Evolutionary conservation across 2,113 vertebrate species (phyloP).

Genomic region (Aptenodytes patagonicus): DNA sequence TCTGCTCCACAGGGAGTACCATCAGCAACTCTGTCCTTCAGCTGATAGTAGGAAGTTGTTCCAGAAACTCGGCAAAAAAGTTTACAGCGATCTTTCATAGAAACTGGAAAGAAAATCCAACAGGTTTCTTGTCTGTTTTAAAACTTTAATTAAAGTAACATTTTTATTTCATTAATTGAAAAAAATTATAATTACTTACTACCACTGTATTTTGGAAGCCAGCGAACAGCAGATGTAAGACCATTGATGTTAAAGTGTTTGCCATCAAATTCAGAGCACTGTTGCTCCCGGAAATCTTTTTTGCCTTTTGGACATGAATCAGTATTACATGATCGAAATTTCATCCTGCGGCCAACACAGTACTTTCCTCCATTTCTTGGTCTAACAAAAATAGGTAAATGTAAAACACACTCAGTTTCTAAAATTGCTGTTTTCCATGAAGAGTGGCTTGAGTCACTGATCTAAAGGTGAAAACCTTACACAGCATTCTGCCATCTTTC

Average conservation of each 20-base stretch:
- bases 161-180: not conserved
- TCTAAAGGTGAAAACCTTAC: not conserved
- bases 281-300: constrained; percentile 91
- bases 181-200: constrained; percentile 79
- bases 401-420: constrained; percentile 14
- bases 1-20: constrained; percentile 92
- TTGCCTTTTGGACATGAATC: constrained; percentile 89
- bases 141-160: not conserved
- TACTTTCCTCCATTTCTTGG: constrained; percentile 92
- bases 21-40: constrained; percentile 91
- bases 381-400: constrained; percentile 71
- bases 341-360: constrained; percentile 95
- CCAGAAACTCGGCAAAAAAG: constrained; percentile 94
- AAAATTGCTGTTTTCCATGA: not conserved
- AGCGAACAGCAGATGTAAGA: constrained; percentile 87
- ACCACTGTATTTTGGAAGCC: constrained; percentile 96
- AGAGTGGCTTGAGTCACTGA: not conserved
- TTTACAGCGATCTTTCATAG: constrained; percentile 97
- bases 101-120: constrained; percentile 79
- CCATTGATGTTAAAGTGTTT: constrained; percentile 97
- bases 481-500: not conserved
- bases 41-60: constrained; percentile 91
- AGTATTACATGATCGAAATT: constrained; percentile 95
- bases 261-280: constrained; percentile 93
- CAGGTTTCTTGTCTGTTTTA: not conserved